A percentile compares a stretch with the other conserved stretches of the same genome.
phyloP scores from a whole-genome alignment of 2,797 vertebrate species.

The Brachyrhaphis roseni region DNA sequence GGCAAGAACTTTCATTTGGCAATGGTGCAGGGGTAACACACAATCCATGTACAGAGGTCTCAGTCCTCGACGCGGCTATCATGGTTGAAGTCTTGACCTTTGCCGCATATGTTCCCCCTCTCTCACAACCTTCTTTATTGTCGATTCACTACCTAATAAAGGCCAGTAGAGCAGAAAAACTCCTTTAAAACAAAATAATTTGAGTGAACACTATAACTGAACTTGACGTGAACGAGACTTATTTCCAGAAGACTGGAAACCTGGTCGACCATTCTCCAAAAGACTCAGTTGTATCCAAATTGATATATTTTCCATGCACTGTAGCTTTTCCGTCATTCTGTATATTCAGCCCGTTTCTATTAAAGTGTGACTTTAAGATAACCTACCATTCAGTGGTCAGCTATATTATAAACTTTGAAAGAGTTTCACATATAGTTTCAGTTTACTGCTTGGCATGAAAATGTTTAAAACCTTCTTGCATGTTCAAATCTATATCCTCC shows the following conservation, averaged over 20 bases:
- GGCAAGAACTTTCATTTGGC: neutral
- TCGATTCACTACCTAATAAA: too few species aligned
- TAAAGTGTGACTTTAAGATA: constrained; percentile 13
- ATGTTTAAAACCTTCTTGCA: constrained; percentile 41
- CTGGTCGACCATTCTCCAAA: neutral
- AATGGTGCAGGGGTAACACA: too few species aligned
- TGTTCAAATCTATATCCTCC: constrained; percentile 30
- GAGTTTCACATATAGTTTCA: constrained; percentile 1
- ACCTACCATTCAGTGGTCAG: neutral
- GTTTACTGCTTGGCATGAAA: constrained; percentile 24
- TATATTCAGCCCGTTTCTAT: constrained; percentile 3
- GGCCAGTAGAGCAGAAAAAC: too few species aligned
- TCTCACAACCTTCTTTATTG: too few species aligned
- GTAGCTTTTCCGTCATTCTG: neutral
- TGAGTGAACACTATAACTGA: neutral
- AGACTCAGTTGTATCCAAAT: neutral
- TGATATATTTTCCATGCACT: neutral
- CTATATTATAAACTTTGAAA: neutral
- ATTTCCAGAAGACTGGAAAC: neutral
- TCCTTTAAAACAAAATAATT: too few species aligned
- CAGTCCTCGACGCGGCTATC: too few species aligned
- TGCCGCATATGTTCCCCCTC: too few species aligned
- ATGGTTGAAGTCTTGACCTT: too few species aligned
- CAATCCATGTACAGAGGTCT: too few species aligned
- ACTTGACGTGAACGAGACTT: neutral